A percentile compares a stretch with the other conserved stretches of the same genome.
phyloP scores from a whole-genome alignment of 2,888 invertebrate genomes.

The Blastobasis lacticolella region DNA sequence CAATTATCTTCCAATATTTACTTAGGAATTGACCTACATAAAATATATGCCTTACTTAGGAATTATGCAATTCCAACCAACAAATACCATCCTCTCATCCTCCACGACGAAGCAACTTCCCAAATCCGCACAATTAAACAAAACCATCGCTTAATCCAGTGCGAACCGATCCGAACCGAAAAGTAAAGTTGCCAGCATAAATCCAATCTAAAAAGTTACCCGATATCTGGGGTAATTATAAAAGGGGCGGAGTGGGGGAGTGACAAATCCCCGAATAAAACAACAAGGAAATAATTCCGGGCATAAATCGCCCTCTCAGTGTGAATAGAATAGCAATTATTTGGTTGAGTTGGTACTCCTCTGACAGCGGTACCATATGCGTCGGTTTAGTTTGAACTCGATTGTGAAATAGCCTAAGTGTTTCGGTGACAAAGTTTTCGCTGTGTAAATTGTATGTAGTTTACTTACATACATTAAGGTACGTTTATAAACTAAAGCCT shows the following conservation, averaged over 20 bases:
- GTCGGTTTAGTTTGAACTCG: too few species aligned
- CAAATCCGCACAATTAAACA: slow-evolving; percentile 42
- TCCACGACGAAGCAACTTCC: slow-evolving; percentile 8
- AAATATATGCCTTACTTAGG: too few species aligned
- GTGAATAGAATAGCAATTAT: slow-evolving; percentile 76
- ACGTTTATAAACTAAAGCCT: too few species aligned
- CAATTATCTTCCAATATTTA: too few species aligned
- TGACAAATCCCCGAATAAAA: slow-evolving; percentile 74
- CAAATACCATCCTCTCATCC: too few species aligned
- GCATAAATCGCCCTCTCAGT: slow-evolving; percentile 67
- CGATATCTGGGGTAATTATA: slow-evolving; percentile 68
- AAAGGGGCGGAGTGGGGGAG: slow-evolving; percentile 49
- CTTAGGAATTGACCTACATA: too few species aligned
- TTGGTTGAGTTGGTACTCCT: slow-evolving; percentile 64
- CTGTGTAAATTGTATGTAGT: too few species aligned
- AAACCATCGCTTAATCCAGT: slow-evolving; percentile 35
- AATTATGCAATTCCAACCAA: too few species aligned
- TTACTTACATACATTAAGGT: too few species aligned
- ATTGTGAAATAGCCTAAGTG: too few species aligned
- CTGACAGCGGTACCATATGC: slow-evolving; percentile 22
- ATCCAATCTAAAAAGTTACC: slow-evolving; percentile 62
- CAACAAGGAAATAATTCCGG: slow-evolving; percentile 74
- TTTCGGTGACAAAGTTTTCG: too few species aligned
- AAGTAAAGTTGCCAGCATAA: slow-evolving; percentile 40
- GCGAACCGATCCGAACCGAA: slow-evolving; percentile 28